These are phyloP conservation scores for Pangasius djambal DNA, from an alignment of 2,797 vertebrate genomes.

Conservation along the genomic window DNA sequence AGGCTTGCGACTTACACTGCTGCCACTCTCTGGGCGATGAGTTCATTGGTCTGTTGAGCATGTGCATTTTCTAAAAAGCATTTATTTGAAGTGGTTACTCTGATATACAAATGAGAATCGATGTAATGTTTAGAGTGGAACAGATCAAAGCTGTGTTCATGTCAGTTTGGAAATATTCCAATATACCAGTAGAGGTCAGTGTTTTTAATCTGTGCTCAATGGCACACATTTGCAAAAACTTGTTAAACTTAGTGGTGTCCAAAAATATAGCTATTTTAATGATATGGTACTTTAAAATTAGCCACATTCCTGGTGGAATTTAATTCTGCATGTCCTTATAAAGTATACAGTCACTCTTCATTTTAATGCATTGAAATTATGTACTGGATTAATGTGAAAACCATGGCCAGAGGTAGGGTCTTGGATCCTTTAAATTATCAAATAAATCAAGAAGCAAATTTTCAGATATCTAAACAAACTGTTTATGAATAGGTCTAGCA, in stretches of 20 bases:
- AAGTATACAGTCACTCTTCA: background rate
- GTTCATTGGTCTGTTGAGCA: constrained; percentile 40
- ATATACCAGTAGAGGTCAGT: constrained; percentile 54
- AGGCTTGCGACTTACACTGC: constrained; percentile 32
- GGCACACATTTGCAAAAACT: background rate
- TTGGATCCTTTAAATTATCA: background rate
- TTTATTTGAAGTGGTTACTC: constrained; percentile 24
- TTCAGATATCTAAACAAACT: background rate
- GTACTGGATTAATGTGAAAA: background rate
- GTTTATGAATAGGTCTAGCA: background rate
- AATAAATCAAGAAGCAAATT: background rate
- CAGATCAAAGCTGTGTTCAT: background rate
- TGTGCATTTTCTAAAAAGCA: background rate
- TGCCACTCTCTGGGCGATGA: constrained; percentile 37
- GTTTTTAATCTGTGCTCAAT: constrained; percentile 22
- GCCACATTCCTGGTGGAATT: background rate
- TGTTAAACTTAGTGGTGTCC: background rate
- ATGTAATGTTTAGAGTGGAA: background rate
- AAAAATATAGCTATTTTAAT: background rate
- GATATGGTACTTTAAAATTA: background rate
- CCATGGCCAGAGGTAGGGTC: background rate
- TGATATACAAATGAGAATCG: constrained; percentile 22
- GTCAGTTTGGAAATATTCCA: constrained; percentile 20
- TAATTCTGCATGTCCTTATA: background rate
- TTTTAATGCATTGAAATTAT: background rate